A percentile compares a stretch with the other conserved stretches of the same genome.
phyloP scores from a whole-genome alignment of 2,113 vertebrate genomes.

The Lampris incognitus region DNA sequence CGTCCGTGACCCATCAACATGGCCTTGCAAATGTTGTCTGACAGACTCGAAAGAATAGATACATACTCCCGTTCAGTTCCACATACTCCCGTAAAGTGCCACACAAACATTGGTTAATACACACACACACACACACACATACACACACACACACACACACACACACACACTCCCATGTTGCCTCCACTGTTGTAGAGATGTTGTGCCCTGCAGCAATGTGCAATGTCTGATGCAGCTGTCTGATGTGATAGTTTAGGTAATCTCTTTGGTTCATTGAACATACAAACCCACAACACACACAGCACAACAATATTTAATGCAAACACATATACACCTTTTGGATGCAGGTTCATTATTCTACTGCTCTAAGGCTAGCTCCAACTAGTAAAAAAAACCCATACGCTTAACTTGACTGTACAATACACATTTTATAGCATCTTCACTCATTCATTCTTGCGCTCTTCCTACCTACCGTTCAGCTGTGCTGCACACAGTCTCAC shows the following conservation, averaged over 20 bases:
- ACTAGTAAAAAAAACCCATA: constrained; percentile 42
- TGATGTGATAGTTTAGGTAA: constrained; percentile 62
- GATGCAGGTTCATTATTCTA: constrained; percentile 53
- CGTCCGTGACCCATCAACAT: constrained; percentile 46
- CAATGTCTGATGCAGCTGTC: constrained; percentile 68
- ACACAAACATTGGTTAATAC: constrained; percentile 65
- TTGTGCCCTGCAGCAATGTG: constrained; percentile 67
- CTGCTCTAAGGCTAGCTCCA: constrained; percentile 37
- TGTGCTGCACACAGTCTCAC: too few relatives aligned
- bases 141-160: constrained; percentile 30
- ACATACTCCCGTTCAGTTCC: too few relatives aligned
- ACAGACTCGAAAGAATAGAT: neutral
- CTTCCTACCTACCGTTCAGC: neutral
- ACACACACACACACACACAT: constrained; percentile 33
- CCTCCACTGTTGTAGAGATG: constrained; percentile 35
- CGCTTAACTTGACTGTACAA: constrained; percentile 10
- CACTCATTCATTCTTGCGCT: neutral
- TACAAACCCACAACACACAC: constrained; percentile 7
- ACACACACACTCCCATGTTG: constrained; percentile 15
- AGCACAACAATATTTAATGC: neutral
- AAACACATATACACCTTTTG: neutral
- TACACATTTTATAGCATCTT: constrained; percentile 11
- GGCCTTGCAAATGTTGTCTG: constrained; percentile 65
- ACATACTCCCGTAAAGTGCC: constrained; percentile 1
- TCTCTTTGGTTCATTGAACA: constrained; percentile 57